Conservation (phyloP, 1,140 invertebrate species). For the Dryas iulia region DNA sequence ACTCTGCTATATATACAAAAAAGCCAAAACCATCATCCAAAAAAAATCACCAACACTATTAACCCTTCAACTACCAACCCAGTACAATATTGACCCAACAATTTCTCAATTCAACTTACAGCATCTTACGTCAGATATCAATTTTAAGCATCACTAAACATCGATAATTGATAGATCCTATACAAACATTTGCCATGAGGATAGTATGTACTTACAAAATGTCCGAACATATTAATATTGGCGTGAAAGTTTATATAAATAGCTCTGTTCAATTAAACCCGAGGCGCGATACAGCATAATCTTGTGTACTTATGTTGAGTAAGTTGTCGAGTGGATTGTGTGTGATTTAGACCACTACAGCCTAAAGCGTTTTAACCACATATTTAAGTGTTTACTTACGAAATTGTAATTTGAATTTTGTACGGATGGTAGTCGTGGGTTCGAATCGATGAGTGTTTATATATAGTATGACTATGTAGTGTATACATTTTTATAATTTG, state of each 20-base stretch:
- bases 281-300: slow-evolving; percentile 34
- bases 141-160: slow-evolving; percentile 64
- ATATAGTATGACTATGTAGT: no score
- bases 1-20: no score
- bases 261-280: slow-evolving; percentile 58
- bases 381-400: slow-evolving; percentile 27
- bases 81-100: neutral
- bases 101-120: slow-evolving; percentile 27
- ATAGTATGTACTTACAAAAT: slow-evolving; percentile 40
- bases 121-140: slow-evolving; percentile 38
- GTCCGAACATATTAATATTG: slow-evolving; percentile 49
- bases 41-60: neutral
- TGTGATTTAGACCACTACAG: slow-evolving; percentile 48
- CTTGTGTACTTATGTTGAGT: slow-evolving; percentile 40
- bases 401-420: slow-evolving; percentile 4
- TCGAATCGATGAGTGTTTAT: no score
- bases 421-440: neutral
- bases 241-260: slow-evolving; percentile 53
- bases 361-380: slow-evolving; percentile 23
- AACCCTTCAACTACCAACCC: neutral
- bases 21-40: no score
- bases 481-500: no score
- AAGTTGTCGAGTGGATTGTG: slow-evolving; percentile 55
- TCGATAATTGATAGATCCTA: slow-evolving; percentile 60
- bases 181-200: slow-evolving; percentile 60